These are phyloP conservation scores for Sapajus apella DNA, from an alignment of 2,113 vertebrate genomes.

Conservation along the genomic window DNA sequence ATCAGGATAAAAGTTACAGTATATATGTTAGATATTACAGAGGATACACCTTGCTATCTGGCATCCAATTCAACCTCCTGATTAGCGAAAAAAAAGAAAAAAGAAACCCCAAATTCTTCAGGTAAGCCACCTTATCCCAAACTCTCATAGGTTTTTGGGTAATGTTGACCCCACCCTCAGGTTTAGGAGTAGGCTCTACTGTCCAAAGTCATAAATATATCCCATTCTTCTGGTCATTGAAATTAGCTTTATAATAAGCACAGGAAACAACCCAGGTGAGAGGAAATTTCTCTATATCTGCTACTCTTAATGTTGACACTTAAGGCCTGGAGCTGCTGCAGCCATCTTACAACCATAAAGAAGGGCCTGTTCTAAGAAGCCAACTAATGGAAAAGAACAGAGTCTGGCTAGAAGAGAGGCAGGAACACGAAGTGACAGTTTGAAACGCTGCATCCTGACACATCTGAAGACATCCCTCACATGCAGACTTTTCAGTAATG, in stretches of 20 bases:
- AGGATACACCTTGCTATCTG: neutral
- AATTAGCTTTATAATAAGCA: constrained; percentile 10
- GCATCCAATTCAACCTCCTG: neutral
- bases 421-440: neutral
- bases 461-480: neutral
- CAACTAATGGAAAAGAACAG: neutral
- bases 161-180: neutral
- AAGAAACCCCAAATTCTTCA: neutral
- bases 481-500: neutral
- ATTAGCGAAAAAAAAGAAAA: neutral
- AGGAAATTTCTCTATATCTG: neutral
- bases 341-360: neutral
- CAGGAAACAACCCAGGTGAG: neutral
- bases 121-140: neutral
- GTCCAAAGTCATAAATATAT: neutral
- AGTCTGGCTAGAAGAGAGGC: neutral
- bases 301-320: neutral
- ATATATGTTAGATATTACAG: neutral
- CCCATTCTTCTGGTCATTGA: neutral
- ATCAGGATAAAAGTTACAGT: neutral
- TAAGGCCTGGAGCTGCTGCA: neutral
- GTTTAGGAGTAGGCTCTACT: neutral
- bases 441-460: neutral
- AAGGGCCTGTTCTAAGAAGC: neutral
- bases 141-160: neutral